Evolutionary conservation across 2,888 invertebrate species (phyloP).

Genomic region (Hermaeophaga mercurialis): DNA sequence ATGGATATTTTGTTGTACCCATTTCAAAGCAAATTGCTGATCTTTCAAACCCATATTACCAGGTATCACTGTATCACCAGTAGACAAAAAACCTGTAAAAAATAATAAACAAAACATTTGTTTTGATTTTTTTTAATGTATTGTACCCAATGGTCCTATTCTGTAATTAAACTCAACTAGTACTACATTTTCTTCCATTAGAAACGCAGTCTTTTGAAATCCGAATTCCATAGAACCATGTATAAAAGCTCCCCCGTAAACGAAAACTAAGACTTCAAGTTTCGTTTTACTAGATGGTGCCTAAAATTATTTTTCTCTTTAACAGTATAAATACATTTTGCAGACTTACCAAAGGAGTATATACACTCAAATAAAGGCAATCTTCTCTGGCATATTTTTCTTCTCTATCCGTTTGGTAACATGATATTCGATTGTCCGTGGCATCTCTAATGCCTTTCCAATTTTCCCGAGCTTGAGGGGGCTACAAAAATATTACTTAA

Average conservation of each 20-base stretch:
- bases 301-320: slow-evolving; percentile 1
- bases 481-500: slow-evolving; percentile 27
- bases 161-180: slow-evolving; percentile 43
- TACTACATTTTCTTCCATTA: slow-evolving; percentile 40
- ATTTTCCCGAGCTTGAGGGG: slow-evolving; percentile 34
- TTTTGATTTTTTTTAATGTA: too few relatives aligned
- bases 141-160: slow-evolving; percentile 44
- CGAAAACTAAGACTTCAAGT: slow-evolving; percentile 41
- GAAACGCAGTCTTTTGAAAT: slow-evolving; percentile 32
- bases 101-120: neutral
- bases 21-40: slow-evolving; percentile 29
- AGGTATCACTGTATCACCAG: slow-evolving; percentile 34
- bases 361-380: slow-evolving; percentile 41
- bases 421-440: slow-evolving; percentile 26
- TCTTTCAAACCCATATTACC: slow-evolving; percentile 38
- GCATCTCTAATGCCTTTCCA: slow-evolving; percentile 39
- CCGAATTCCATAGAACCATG: slow-evolving; percentile 33
- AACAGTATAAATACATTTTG: neutral
- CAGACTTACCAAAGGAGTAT: slow-evolving; percentile 36
- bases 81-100: slow-evolving; percentile 40
- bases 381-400: slow-evolving; percentile 36
- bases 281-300: slow-evolving; percentile 20
- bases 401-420: slow-evolving; percentile 32
- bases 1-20: slow-evolving; percentile 28
- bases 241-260: slow-evolving; percentile 42